phyloP scores from a whole-genome alignment of 2,113 vertebrate genomes.

The Chamaetylas fuelleborni region DNA sequence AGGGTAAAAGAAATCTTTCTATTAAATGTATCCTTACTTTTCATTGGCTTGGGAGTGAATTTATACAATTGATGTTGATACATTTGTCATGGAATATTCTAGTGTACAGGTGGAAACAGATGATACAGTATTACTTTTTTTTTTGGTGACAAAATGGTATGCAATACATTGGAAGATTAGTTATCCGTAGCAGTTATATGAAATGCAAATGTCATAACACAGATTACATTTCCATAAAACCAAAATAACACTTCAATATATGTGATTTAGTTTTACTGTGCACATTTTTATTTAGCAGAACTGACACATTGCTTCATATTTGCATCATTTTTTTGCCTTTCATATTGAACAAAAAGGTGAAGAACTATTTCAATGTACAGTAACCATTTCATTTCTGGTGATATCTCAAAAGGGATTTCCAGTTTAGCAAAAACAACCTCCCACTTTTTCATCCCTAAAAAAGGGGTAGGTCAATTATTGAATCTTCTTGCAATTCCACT shows the following conservation, averaged over 20 bases:
- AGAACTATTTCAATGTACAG: constrained; percentile 4
- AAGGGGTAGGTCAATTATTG: background rate
- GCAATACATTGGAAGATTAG: constrained; percentile 63
- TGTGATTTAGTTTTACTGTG: constrained; percentile 69
- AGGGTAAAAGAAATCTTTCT: constrained; percentile 33
- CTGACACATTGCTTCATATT: constrained; percentile 62
- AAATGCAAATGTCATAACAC: constrained; percentile 72
- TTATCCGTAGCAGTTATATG: constrained; percentile 68
- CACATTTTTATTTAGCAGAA: constrained; percentile 69
- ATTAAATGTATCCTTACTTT: constrained; percentile 16
- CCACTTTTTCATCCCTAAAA: background rate
- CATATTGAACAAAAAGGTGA: constrained; percentile 53
- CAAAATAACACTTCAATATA: constrained; percentile 71
- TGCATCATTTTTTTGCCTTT: constrained; percentile 56
- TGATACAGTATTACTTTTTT: constrained; percentile 60
- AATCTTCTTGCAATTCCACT: background rate
- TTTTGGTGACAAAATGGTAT: constrained; percentile 53
- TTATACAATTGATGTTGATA: constrained; percentile 47
- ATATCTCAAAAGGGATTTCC: background rate
- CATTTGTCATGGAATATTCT: constrained; percentile 61
- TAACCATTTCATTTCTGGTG: constrained; percentile 32
- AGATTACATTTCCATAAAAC: constrained; percentile 73
- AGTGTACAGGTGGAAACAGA: constrained; percentile 60
- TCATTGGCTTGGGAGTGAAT: constrained; percentile 39
- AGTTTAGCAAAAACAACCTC: background rate